A percentile compares a stretch with the other conserved stretches of the same genome.
Evolutionary conservation across 2,888 invertebrate species (phyloP).

Genomic region (Drosophila neotestacea): DNA sequence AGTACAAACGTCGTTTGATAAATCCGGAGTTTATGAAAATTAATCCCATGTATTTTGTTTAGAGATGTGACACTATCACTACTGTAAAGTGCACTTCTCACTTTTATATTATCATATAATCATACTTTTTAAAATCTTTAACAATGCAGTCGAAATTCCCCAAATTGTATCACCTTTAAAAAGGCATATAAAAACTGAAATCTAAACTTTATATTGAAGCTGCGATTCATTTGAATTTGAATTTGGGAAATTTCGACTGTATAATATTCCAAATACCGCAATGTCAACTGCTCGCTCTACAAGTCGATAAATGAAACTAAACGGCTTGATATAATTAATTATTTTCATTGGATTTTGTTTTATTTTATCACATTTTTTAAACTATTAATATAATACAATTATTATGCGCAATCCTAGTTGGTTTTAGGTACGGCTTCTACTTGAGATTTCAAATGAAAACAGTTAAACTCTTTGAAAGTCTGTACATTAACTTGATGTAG

Average conservation of each 20-base stretch:
- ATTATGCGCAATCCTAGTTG: conserved; percentile 19
- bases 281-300: background rate
- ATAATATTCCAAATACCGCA: background rate
- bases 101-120: background rate
- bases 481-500: conserved; percentile 5
- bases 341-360: conserved; percentile 35
- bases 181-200: background rate
- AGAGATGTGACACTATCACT: conserved; percentile 51
- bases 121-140: background rate
- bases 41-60: conserved; percentile 91
- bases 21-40: conserved; percentile 86
- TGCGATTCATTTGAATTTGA: background rate
- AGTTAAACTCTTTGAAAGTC: conserved; percentile 7
- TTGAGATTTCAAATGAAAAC: conserved; percentile 17
- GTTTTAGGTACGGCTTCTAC: conserved; percentile 20
- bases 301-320: background rate
- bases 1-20: conserved; percentile 86
- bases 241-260: background rate
- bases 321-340: conserved; percentile 1
- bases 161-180: background rate
- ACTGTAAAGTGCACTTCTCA: background rate
- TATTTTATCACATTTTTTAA: conserved; percentile 68
- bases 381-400: conserved; percentile 49
- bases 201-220: too few relatives aligned
- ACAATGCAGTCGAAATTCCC: background rate